These are phyloP conservation scores for Pelosia muscerda DNA, from an alignment of 2,888 invertebrate species.

Conservation along the genomic window DNA sequence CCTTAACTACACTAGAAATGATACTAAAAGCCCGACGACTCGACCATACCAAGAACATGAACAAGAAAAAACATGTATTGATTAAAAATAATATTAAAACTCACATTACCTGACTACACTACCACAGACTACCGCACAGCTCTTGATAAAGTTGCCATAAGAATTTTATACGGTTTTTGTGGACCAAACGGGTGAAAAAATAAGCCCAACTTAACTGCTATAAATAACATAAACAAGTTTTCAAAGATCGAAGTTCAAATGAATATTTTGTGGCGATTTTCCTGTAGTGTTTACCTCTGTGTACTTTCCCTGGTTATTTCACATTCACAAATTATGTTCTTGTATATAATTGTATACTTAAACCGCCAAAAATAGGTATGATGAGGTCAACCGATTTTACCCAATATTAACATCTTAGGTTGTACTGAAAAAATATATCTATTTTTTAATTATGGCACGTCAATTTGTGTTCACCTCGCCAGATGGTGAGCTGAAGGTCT, in stretches of 20 bases:
- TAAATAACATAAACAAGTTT: not conserved
- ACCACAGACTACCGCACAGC: not conserved
- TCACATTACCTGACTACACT: not conserved
- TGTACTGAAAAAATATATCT: too few species aligned
- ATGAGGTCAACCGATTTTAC: too few species aligned
- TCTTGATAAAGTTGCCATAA: not conserved
- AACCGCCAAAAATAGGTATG: too few species aligned
- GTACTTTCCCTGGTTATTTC: not conserved
- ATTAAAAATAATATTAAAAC: not conserved
- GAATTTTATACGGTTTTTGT: not conserved
- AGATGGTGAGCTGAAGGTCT: too few species aligned
- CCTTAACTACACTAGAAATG: too few species aligned
- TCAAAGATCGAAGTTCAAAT: slow-evolving; percentile 5
- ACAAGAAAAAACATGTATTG: not conserved
- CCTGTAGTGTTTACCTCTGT: not conserved
- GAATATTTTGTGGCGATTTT: not conserved
- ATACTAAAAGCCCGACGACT: too few species aligned
- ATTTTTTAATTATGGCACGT: too few species aligned
- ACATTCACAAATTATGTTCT: too few species aligned
- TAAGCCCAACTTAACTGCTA: not conserved
- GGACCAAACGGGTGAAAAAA: not conserved
- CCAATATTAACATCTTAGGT: too few species aligned
- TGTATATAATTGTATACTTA: too few species aligned
- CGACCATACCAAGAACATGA: too few species aligned
- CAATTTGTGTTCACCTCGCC: too few species aligned